A percentile compares a stretch with the other conserved stretches of the same genome.
Conservation (phyloP, 2,113 vertebrate genomes). For the Deroptyus accipitrinus region DNA sequence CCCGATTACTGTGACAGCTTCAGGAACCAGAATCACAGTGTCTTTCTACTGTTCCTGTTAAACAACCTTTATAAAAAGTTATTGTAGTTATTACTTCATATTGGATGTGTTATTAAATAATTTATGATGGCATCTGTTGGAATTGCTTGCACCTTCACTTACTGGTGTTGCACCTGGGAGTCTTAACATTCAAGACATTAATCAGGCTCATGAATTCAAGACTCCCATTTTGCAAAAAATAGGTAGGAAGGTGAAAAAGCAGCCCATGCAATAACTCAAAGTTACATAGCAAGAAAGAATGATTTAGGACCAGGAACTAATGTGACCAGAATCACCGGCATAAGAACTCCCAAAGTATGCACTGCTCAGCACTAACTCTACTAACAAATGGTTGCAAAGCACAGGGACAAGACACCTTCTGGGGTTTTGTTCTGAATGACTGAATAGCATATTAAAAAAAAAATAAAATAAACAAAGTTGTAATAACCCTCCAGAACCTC, state of each 20-base stretch:
- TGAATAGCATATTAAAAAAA: neutral
- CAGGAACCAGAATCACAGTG: neutral
- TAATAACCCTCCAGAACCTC: too few relatives aligned
- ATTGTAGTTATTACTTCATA: neutral
- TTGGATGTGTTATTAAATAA: neutral
- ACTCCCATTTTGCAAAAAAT: neutral
- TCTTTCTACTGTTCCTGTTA: neutral
- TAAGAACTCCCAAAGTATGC: neutral
- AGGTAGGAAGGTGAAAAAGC: neutral
- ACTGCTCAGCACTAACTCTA: neutral
- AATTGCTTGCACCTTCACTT: neutral
- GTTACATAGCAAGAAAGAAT: neutral
- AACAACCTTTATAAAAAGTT: neutral
- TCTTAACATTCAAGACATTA: neutral
- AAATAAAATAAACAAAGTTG: too few relatives aligned
- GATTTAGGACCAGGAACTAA: neutral
- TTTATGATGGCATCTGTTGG: neutral
- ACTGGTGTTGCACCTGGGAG: neutral
- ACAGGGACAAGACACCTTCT: neutral
- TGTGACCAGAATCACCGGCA: neutral
- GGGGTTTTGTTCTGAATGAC: neutral
- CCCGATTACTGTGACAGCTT: neutral
- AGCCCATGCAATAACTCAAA: neutral
- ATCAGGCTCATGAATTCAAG: neutral
- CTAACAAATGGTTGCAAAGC: rapidly evolving